Evolutionary conservation across 2,888 invertebrate species (phyloP).

Genomic region (Psococerastis gibbosa): DNA sequence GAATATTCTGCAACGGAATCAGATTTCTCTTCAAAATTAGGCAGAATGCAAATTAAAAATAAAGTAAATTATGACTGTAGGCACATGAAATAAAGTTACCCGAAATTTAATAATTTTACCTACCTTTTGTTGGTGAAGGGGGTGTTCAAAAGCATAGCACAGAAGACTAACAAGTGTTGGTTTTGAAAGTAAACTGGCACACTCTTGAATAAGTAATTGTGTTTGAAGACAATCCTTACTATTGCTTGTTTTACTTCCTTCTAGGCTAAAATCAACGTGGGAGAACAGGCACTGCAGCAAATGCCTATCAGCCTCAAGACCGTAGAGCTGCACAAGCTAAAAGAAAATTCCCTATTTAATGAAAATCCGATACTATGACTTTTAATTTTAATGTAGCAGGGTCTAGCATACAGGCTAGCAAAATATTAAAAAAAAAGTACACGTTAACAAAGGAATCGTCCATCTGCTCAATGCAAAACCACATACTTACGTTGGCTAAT

Average conservation of each 20-base stretch:
- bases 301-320: constrained; percentile 93
- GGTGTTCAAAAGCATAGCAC: constrained; percentile 73
- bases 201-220: constrained; percentile 60
- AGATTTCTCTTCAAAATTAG: too few species aligned
- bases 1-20: too few species aligned
- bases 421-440: too few species aligned
- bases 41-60: too few species aligned
- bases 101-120: constrained; percentile 15
- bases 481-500: constrained; percentile 64
- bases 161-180: constrained; percentile 74
- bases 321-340: constrained; percentile 77
- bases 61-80: too few species aligned
- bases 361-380: too few species aligned
- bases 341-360: too few species aligned
- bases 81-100: too few species aligned
- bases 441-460: too few species aligned
- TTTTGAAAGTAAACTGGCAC: constrained; percentile 58
- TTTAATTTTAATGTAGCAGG: too few species aligned
- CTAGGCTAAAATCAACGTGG: constrained; percentile 61
- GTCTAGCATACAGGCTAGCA: too few species aligned
- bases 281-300: constrained; percentile 87
- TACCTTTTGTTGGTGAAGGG: constrained; percentile 55
- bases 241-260: constrained; percentile 21
- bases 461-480: too few species aligned
- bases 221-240: constrained; percentile 34